Evolutionary conservation across 2,113 vertebrate genomes (phyloP), one percentile per base, ranked within the genome.

Genomic region (Psittacula cyanocephala): DNA sequence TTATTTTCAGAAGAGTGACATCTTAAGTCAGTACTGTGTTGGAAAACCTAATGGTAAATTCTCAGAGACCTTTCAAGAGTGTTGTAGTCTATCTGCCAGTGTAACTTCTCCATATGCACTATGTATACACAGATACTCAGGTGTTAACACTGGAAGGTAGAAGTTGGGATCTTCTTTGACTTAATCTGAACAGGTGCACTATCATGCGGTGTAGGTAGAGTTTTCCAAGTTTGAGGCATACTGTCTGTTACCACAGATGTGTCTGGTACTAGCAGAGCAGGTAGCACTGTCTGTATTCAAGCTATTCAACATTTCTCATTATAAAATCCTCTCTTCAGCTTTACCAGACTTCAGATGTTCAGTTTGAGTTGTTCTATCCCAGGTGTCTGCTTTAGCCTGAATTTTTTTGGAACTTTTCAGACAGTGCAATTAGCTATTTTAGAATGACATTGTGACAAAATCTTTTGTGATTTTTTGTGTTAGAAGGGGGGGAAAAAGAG

Each of bases 221-320:
- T 37, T 86, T 91, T 65, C 33, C 0, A 0, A 75, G 19, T 65
- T 47, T 82, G 60, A 79, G 80, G n/a, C 14, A 24, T 5, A 1
- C 6, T 11, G 11, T 44, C 3, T 87, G 1, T 71, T 37, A 49
- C 12, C 18, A 19, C 25, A 11, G 35, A 13, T 0, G 0, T 22
- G 10, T 55, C 14, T 9, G 6, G 13, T 76, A 14, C 28, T 49
- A 44, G 52, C 33, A 76, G 18, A 86, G 53, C 39, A 77, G 49
- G 24, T 27, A 93, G 29, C 31, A 13, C 47, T 86, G 10, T 43
- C 44, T 31, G 0, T 46, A 11, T 57, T 79, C 52, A 86, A 19
- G 7, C 68, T 50, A 60, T 72, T 77, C 74, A 75, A 0, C 8
- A 31, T 27, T 55, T 88, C 29, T 80, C 27, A 6, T 23, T 52